Base-by-base conservation (phyloP, 2,888 invertebrate genomes). In the Rotaria sp. region DNA sequence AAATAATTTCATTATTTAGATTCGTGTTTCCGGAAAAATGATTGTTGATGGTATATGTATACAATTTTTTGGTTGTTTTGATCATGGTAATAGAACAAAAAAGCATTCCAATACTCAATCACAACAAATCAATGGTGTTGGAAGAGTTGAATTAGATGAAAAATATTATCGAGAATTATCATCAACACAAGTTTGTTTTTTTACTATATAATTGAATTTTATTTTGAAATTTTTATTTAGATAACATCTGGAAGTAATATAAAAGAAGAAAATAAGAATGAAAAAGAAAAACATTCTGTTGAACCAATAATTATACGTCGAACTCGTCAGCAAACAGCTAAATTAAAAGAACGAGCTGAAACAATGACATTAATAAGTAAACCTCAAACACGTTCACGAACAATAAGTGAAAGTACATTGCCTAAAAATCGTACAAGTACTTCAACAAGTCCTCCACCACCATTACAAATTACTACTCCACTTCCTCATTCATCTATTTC, bases 1-100 rank as follows among this genome's bases (percentile, higher is more conserved):
- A 24, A 55, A 3, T 55, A 55, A 24, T 18, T 67, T 35, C 7
- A 3, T 35, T 4, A 21, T 67, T 80, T 80, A 80, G 80, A 80
- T 80, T 80, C 41, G 45, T 26, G 45, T 80, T 45, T 80, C 80
- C 3, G 80, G 80, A 45, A 80, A 80, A 26, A 45, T 45, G 41
- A 80, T 80, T 45, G 80, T 80, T 3, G 80, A 80, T 45, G 80
- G 80, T 15, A 80, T 80, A 45, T 80, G 80, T 80, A 80, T 80
- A 80, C 80, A 80, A 45, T 80, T 80, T 45, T 45, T 80, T 26
- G 80, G 80, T 45, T 80, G 80, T 45, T 80, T 80, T 45, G 80
- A 80, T 80, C 11, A 80, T 80, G 8, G 45, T 24, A 10, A 26
- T 45, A 26, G 10, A 45, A 45, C 41, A 15, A 8, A 80, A 80